Base-by-base conservation (phyloP, 2,888 invertebrate genomes). In the Drosophila dives region DNA sequence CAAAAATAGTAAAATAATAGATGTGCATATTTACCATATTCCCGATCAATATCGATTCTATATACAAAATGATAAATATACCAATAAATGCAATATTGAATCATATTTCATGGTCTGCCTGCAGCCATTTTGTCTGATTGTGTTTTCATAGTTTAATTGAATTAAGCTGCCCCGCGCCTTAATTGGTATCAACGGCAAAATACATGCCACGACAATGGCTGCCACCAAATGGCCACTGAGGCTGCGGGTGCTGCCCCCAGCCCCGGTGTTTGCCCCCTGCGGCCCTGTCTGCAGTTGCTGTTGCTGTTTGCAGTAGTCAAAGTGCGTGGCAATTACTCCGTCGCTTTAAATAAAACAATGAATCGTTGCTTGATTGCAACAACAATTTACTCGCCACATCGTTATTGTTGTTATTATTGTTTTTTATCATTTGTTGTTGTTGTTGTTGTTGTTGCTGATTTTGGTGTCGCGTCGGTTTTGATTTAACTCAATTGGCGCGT, bases 251-350 rank as follows among this genome's bases (percentile, higher is more conserved):
- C 63, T 40, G 49, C 29, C 71, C 71, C 56, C 68, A 67, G 17
- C 20, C 23, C 36, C 40, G 23, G 45, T 7, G 56, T 11, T n/a
- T 17, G 45, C 11, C 10, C 36, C 42, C 36, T 26, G 15, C 42
- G 23, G 40, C 66, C 4, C 17, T 29, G 4, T n/a, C 53, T 72
- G 72, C 65, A 63, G 71, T 26, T 55, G 68, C n/a, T 55, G 75
- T 83, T 36, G 29, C 55, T 10, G 40, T 56, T 83, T 36, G 29
- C 55, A 15, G 40, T 56, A 86, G 88, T 89, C 83, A 86, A 90
- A 90, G 89, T 91, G 90, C 90, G 90, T 90, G 85, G 80, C 89
- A 90, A 91, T 90, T 91, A 90, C 88, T 80, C 72, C 77, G 75
- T 65, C 72, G 85, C 88, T 80, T 83, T 87, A 86, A 89, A 89